Conservation (phyloP, 2,888 invertebrate species). For the Fragum sueziense region DNA sequence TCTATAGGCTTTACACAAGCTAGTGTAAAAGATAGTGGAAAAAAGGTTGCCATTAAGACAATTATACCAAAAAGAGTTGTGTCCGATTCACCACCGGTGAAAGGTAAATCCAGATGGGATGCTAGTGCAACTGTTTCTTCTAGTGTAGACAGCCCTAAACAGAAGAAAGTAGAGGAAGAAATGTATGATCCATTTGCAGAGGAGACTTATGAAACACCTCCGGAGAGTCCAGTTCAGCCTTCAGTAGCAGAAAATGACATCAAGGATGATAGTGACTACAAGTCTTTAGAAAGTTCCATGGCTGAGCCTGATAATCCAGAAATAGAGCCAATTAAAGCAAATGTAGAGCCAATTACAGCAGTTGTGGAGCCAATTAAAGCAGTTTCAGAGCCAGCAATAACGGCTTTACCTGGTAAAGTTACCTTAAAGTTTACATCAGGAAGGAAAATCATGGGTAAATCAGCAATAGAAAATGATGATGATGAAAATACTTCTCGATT, state of each 20-base stretch:
- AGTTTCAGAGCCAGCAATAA: neutral
- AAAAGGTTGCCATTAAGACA: conserved; percentile 34
- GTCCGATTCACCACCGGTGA: neutral
- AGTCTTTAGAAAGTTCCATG: neutral
- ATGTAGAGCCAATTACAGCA: neutral
- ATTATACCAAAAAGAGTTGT: conserved; percentile 30
- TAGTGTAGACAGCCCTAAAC: neutral
- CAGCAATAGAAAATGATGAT: conserved; percentile 51
- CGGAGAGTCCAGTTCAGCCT: conserved; percentile 27
- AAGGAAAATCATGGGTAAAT: conserved; percentile 52
- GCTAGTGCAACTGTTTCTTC: neutral
- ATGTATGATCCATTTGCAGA: conserved; percentile 58
- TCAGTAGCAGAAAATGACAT: neutral
- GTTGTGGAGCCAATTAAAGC: neutral
- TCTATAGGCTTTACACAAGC: neutral
- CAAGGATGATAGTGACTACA: neutral
- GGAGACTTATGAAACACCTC: conserved; percentile 37
- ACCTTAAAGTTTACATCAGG: conserved; percentile 49
- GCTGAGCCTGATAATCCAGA: neutral
- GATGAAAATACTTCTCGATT: conserved; percentile 28
- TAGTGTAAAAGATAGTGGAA: neutral
- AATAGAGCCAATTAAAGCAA: no score
- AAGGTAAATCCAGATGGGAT: conserved; percentile 50
- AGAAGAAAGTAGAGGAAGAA: conserved; percentile 10
- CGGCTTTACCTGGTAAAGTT: conserved; percentile 27